Evolutionary conservation across 2,888 invertebrate genomes (phyloP).

Genomic region (Brenthis ino): DNA sequence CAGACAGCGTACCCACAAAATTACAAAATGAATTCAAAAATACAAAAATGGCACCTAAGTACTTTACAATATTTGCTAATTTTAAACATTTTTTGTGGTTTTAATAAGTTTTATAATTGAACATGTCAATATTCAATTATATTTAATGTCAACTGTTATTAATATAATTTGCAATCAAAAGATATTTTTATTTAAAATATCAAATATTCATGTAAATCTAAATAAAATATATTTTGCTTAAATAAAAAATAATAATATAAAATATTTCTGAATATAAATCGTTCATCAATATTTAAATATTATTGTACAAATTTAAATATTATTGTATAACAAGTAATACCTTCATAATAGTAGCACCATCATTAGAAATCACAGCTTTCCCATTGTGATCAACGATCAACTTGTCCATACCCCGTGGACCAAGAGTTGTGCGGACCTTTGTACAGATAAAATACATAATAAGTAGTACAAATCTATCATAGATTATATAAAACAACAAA

Average conservation of each 20-base stretch:
- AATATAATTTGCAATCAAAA: too few species aligned
- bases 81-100: too few species aligned
- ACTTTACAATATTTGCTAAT: too few species aligned
- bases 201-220: neutral
- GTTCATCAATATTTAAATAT: neutral
- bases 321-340: constrained; percentile 48
- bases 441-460: constrained; percentile 1
- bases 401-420: constrained; percentile 99
- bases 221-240: neutral
- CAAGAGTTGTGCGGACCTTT: constrained; percentile 94
- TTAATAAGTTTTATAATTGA: too few species aligned
- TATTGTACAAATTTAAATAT: too few species aligned
- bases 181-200: neutral
- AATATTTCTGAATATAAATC: too few species aligned
- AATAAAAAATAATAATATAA: too few species aligned
- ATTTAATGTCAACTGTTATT: too few species aligned
- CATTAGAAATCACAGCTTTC: constrained; percentile 98
- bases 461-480: neutral
- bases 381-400: constrained; percentile 95
- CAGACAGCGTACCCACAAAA: too few species aligned
- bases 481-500: constrained; percentile 1
- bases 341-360: constrained; percentile 99
- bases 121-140: too few species aligned
- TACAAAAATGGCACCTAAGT: too few species aligned
- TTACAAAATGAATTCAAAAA: too few species aligned